Base-by-base conservation (phyloP, 2,888 invertebrate species). In the Horisme vitalbata region DNA sequence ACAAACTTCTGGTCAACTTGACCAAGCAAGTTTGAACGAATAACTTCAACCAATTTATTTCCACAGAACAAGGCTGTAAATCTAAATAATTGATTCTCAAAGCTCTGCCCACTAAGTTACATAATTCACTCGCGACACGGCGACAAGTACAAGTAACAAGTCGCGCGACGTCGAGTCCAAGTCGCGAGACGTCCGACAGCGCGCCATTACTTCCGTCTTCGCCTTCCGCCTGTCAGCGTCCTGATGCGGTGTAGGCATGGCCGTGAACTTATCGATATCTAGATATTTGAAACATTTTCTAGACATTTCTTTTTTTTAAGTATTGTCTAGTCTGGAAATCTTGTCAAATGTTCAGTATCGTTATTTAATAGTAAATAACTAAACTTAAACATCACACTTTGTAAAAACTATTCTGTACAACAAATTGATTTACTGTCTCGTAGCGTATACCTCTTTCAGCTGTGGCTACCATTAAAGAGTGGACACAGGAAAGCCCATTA, bases 201-300 rank as follows among this genome's bases (percentile, higher is more conserved):
- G 67, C 63, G 65, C 73, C 68, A 81, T 76, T 77, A 74, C 78
- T 82, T 83, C 83, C 82, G 82, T 73, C 74, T 73, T 64, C 68
- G 68, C 65, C 75, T 79, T 81, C 81, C 80, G 75, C 66, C 57
- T 76, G 76, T 72, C 79, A 66, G 45, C 58, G 31, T 45, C 38
- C 45, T 57, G 57, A 61, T 48, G 53, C 41, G 43, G 32, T 45
- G 27, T 71, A 74, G 75, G 51, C 72, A 52, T 55, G 65, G 13
- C 50, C 21, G 26, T 5, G n/a, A 23, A 3, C n/a, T 23, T 37
- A 15, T 55, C 50, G 55, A 48, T 41, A n/a, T n/a, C n/a, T n/a
- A 35, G 1, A 23, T 20, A 27, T 15, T 8, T 21, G 8, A 12
- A 24, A 7, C 41, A 43, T 26, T 24, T n/a, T n/a, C n/a, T n/a